Percentiles rank a stretch among this genome's conserved stretches.
Conservation (phyloP, 2,797 vertebrate species). For the Fratercula arctica region DNA sequence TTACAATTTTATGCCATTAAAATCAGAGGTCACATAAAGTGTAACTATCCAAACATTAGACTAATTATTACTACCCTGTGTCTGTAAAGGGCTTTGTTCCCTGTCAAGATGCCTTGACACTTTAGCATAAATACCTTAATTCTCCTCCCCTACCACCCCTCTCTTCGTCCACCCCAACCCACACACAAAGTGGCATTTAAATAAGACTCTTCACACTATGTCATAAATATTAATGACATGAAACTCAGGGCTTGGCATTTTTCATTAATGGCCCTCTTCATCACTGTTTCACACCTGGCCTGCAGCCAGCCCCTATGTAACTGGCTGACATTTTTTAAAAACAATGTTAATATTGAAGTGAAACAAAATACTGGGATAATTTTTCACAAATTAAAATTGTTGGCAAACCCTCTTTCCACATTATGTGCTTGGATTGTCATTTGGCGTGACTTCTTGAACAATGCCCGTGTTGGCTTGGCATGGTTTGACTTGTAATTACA, state of each 20-base stretch:
- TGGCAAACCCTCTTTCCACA: neutral
- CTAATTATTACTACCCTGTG: conserved; percentile 11
- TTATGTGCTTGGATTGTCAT: neutral
- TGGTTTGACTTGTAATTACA: neutral
- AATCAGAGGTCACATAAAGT: conserved; percentile 15
- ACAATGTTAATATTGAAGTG: neutral
- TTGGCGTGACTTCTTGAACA: neutral
- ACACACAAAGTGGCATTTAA: conserved; percentile 26
- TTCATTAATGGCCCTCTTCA: conserved; percentile 46
- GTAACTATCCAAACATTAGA: neutral
- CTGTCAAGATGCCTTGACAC: neutral
- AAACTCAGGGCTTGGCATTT: conserved; percentile 32
- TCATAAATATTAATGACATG: conserved; percentile 49
- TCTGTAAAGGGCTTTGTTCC: neutral
- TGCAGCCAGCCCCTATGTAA: conserved; percentile 3
- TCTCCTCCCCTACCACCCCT: neutral
- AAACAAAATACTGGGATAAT: conserved; percentile 18
- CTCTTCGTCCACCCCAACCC: neutral
- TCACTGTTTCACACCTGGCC: conserved; percentile 2
- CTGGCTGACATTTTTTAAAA: neutral
- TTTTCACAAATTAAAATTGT: neutral
- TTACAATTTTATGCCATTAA: conserved; percentile 1
- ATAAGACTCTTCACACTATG: conserved; percentile 7
- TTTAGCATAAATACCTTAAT: neutral
- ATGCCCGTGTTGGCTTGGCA: neutral